These are phyloP conservation scores for Eriocheir sinensis DNA, from an alignment of 1,140 invertebrate genomes.

Conservation along the genomic window DNA sequence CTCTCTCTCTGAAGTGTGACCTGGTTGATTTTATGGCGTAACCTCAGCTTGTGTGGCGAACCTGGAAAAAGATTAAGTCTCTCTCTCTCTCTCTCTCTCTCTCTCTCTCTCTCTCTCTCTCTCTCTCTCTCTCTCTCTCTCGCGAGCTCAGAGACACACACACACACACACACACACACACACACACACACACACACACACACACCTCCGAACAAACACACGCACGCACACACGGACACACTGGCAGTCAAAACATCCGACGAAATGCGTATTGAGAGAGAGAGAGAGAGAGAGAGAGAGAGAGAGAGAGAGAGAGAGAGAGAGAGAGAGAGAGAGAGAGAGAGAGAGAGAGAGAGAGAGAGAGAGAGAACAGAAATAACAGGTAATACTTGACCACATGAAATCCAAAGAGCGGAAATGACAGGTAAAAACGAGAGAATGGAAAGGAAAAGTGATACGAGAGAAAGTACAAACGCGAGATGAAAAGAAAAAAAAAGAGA, in stretches of 20 bases:
- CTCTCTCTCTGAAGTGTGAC: background rate
- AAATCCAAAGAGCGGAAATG: background rate
- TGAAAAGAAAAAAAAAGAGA: background rate
- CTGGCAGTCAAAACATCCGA: background rate
- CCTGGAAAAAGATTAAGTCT: background rate
- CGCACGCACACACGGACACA: background rate
- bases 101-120: constrained; percentile 25
- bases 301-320: constrained; percentile 22
- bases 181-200: constrained; percentile 24
- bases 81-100: constrained; percentile 5
- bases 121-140: background rate
- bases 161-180: constrained; percentile 33
- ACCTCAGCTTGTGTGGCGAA: too few species aligned
- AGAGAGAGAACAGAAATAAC: background rate
- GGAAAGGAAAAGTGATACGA: background rate
- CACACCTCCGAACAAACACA: background rate
- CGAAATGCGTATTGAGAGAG: background rate
- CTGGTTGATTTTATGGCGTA: background rate
- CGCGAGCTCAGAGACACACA: background rate
- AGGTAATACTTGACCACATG: too few species aligned
- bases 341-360: constrained; percentile 22
- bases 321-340: constrained; percentile 22
- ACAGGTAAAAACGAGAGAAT: background rate
- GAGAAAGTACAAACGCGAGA: background rate
- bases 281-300: constrained; percentile 22